These are phyloP conservation scores for Nerophis lumbriciformis DNA, from an alignment of 2,113 vertebrate species.

Conservation along the genomic window DNA sequence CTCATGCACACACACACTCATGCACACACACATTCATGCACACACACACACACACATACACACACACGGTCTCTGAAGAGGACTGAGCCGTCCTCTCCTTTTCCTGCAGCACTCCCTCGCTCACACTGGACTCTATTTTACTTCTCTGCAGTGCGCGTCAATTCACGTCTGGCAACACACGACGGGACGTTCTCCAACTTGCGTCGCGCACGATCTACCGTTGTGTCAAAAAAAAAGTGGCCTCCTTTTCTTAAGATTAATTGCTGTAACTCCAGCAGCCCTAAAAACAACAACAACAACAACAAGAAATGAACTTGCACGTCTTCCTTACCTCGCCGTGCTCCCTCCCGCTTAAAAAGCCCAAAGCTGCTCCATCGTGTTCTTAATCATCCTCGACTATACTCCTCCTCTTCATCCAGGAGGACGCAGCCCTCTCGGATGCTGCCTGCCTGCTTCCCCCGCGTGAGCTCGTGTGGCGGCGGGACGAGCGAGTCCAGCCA, in stretches of 20 bases:
- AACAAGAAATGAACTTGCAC: not conserved
- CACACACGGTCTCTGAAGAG: not conserved
- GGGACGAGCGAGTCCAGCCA: constrained; percentile 35
- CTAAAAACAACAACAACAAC: too few species aligned
- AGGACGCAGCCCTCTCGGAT: not conserved
- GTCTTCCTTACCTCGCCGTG: not conserved
- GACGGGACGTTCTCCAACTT: constrained; percentile 42
- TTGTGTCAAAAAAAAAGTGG: too few species aligned
- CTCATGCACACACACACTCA: too few species aligned
- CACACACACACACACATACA: not conserved
- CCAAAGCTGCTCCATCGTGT: not conserved
- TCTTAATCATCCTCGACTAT: not conserved
- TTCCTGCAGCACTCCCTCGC: constrained; percentile 47
- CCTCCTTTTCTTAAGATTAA: too few species aligned
- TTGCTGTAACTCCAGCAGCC: too few species aligned
- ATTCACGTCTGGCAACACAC: constrained; percentile 35
- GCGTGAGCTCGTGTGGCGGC: constrained; percentile 13
- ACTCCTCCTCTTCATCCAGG: constrained; percentile 7
- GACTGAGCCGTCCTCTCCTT: constrained; percentile 1
- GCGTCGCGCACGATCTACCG: not conserved
- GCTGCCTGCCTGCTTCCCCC: not conserved
- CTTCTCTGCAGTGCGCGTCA: constrained; percentile 62
- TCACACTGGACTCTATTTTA: not conserved
- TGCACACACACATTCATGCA: not conserved
- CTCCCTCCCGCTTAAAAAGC: not conserved